phyloP scores from a whole-genome alignment of 2,113 vertebrate genomes.

The Oophaga pumilio region DNA sequence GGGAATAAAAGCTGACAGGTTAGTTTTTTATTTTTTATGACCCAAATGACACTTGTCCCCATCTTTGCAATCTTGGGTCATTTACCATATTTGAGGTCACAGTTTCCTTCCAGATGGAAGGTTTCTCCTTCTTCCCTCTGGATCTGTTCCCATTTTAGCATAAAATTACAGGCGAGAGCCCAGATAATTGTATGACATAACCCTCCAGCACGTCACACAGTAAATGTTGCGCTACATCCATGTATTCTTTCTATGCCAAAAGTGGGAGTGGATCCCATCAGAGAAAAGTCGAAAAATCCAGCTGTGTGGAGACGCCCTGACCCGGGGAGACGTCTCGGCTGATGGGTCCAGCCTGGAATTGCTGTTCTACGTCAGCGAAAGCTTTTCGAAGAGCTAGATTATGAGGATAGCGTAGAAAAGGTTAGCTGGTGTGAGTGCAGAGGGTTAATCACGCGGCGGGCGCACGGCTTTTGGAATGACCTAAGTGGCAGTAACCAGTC shows the following conservation, averaged over 20 bases:
- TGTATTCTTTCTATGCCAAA: not conserved
- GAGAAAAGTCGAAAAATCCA: not conserved
- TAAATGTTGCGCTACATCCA: not conserved
- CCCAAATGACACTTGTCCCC: too few relatives aligned
- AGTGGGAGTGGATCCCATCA: not conserved
- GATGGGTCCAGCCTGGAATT: too few relatives aligned
- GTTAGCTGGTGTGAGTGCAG: not conserved
- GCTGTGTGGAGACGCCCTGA: slow-evolving; percentile 2
- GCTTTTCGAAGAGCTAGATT: not conserved
- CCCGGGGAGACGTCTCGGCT: not conserved
- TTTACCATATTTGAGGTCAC: too few relatives aligned
- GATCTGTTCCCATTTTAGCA: too few relatives aligned
- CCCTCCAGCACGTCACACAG: not conserved
- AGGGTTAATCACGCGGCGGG: not conserved
- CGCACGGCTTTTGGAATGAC: not conserved
- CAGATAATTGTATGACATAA: not conserved
- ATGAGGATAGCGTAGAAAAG: not conserved
- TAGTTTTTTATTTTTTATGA: too few relatives aligned
- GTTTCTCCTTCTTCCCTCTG: not conserved
- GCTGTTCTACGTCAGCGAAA: not conserved
- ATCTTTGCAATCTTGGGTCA: too few relatives aligned
- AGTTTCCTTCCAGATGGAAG: too few relatives aligned
- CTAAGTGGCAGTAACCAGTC: not conserved
- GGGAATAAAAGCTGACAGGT: too few relatives aligned
- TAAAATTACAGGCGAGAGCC: too few relatives aligned